Evolutionary conservation across 37 sponge, comb jelly and placozoan genomes (phyloP).

Genomic region (Petrosia ficiformis): DNA sequence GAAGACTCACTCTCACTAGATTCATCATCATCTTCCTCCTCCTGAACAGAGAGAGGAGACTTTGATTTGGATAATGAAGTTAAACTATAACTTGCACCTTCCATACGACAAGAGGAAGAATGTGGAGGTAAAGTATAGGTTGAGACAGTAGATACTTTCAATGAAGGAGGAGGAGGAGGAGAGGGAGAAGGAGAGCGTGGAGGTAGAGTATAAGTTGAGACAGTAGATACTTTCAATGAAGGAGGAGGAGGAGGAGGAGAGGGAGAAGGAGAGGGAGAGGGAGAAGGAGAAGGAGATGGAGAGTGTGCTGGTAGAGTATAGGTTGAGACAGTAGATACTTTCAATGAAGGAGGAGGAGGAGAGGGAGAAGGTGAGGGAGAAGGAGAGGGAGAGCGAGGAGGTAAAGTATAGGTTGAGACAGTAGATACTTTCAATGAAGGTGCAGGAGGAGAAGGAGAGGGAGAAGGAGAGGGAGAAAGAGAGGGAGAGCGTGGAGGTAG

Average conservation of each 20-base stretch:
- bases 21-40: too few relatives aligned
- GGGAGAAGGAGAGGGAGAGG: neutral
- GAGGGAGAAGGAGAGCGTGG: neutral
- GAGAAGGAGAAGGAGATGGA: neutral
- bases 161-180: neutral
- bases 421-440: neutral
- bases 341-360: neutral
- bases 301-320: neutral
- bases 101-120: neutral
- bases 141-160: neutral
- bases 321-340: neutral
- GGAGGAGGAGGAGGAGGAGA: neutral
- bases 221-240: neutral
- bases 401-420: neutral
- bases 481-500: neutral
- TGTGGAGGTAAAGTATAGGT: neutral
- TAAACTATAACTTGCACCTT: neutral
- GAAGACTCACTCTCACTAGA: too few relatives aligned
- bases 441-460: neutral
- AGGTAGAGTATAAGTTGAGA: neutral
- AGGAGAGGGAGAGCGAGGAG: conserved; percentile 8
- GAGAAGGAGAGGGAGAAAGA: neutral
- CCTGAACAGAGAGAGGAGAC: too few relatives aligned
- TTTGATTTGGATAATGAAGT: neutral
- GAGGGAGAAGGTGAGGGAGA: neutral